Percentiles rank a stretch among this genome's conserved stretches.
Evolutionary conservation across 2,113 vertebrate genomes (phyloP).

Genomic region (Notothenia coriiceps): DNA sequence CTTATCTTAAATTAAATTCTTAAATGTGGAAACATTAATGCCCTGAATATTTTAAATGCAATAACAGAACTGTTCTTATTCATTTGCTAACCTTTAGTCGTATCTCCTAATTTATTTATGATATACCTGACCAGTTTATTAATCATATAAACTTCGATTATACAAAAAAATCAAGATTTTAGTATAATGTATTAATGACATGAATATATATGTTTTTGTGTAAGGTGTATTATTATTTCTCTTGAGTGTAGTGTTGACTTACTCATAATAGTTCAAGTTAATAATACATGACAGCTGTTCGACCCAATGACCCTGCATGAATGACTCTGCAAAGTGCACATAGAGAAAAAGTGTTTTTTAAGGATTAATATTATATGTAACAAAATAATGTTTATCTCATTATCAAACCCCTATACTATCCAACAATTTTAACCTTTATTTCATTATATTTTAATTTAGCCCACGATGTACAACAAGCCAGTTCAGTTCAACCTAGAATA

Average conservation of each 20-base stretch:
- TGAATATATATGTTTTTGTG: neutral
- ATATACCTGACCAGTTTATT: neutral
- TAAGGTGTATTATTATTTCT: neutral
- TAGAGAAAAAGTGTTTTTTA: neutral
- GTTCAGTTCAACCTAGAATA: neutral
- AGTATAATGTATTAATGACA: neutral
- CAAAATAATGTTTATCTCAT: too few species aligned
- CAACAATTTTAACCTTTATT: neutral
- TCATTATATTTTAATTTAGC: neutral
- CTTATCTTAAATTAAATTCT: neutral
- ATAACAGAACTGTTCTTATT: neutral
- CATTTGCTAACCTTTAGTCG: neutral
- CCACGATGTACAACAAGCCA: neutral
- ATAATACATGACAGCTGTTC: neutral
- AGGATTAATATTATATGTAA: neutral
- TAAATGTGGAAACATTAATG: neutral
- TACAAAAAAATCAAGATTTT: too few species aligned
- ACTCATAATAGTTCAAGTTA: neutral
- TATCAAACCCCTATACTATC: neutral
- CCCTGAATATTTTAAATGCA: too few species aligned
- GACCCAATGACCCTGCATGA: neutral
- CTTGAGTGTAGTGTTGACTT: neutral
- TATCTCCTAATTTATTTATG: neutral
- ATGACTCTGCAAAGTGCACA: conserved; percentile 3
- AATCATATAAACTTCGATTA: neutral